Evolutionary conservation across 2,888 invertebrate species (phyloP), one percentile per base, ranked within the genome.

Genomic region (Cetonia aurata): DNA sequence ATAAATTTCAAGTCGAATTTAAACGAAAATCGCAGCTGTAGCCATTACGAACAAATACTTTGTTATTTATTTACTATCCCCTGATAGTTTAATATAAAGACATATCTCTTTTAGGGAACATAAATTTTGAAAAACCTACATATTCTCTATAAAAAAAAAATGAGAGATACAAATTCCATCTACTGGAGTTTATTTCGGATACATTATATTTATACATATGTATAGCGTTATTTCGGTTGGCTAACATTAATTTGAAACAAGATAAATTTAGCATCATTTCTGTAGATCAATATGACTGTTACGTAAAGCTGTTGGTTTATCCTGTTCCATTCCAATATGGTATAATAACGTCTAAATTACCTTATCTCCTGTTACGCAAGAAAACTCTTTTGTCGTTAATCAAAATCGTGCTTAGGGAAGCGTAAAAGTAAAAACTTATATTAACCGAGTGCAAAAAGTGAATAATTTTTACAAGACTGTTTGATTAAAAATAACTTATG

Each of bases 401-500:
- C 6, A 6, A n/a, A 1, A 4, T 10, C 10, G 42, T 42, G 15
- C 10, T 9, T 6, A 42, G 12, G 6, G 19, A 41, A 50, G 50
- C 37, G 48, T 50, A 48, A 50, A 62, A 50, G 37, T 50, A 50
- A 62, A 50, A 37, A 50, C 6, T 57, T 9, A 17, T 42, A 57
- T 42, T 13, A 37, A 10, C 9, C 8, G 37, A 6, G 37, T 50
- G 10, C 33, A 50, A 41, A 50, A 50, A 37, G 19, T 50, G 15
- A n/a, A 12, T 33, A 10, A 17, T 52, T 65, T 52, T 12, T 60
- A 48, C 12, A 44, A 12, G 12, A 25, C 0, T 44, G 44, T 12
- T 17, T 15, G 15, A 41, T 42, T 57, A 57, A 57, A 57, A 59
- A 42, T 44, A 59, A 44, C 44, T 59, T 44, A 42, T 19, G 59